Percentiles rank a stretch among this genome's conserved stretches.
Evolutionary conservation across 2,888 invertebrate species (phyloP).

Genomic region (Ornithoptera alexandrae): DNA sequence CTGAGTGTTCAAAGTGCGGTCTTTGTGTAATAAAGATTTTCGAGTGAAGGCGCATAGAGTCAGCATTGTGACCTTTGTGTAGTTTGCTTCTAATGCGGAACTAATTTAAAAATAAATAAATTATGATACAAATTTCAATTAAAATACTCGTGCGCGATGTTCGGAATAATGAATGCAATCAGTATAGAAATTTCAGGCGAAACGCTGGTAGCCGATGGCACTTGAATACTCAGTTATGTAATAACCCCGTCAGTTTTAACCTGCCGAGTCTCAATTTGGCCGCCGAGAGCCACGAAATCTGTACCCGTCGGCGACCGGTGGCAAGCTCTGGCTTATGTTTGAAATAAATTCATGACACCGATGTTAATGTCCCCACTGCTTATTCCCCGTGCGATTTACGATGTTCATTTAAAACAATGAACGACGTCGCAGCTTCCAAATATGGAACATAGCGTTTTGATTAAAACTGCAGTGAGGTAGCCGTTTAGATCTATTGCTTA

Average conservation of each 20-base stretch:
- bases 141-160: background rate
- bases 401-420: slow-evolving; percentile 28
- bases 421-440: slow-evolving; percentile 22
- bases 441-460: slow-evolving; percentile 25
- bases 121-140: background rate
- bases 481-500: slow-evolving; percentile 7
- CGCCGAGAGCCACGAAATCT: slow-evolving; percentile 28
- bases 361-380: slow-evolving; percentile 27
- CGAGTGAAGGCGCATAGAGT: background rate
- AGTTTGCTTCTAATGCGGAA: background rate
- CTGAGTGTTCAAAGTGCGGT: background rate
- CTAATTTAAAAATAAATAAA: background rate
- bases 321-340: slow-evolving; percentile 28
- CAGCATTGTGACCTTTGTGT: background rate
- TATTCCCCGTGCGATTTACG: slow-evolving; percentile 28
- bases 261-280: slow-evolving; percentile 31
- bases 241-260: slow-evolving; percentile 30
- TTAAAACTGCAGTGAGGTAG: slow-evolving; percentile 18
- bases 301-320: slow-evolving; percentile 28
- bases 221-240: slow-evolving; percentile 24
- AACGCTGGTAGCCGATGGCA: slow-evolving; percentile 21
- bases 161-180: slow-evolving; percentile 11
- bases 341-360: slow-evolving; percentile 30
- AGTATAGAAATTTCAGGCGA: slow-evolving; percentile 20
- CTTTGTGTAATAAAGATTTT: background rate